Evolutionary conservation across 2,113 vertebrate species (phyloP), one percentile per base, ranked within the genome.

Genomic region (Acinonyx jubatus): DNA sequence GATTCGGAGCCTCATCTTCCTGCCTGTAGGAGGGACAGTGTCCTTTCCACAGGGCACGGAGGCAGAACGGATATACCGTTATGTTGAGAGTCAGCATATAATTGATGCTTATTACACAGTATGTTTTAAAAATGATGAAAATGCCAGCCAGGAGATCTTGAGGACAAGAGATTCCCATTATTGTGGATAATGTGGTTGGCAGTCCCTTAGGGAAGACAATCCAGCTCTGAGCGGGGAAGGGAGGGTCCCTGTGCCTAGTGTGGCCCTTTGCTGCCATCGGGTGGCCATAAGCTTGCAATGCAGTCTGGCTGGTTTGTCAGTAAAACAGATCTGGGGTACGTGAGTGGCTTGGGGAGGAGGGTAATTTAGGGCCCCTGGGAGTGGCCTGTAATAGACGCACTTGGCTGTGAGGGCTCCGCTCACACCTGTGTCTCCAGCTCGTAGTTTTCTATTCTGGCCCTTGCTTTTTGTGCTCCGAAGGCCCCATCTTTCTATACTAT

Each of bases 231-330:
- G 52, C 23, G 33, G 27, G 33, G 45, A 11, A 61, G 41, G 41
- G 57, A 69, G 16, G 9, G 4, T 68, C 29, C n/a, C 0, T 33
- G 48, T 79, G 31, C 11, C 19, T 45, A 0, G 0, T 0, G 25
- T 8, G n/a, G 12, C 57, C 27, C 80, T 97, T 66, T 97, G 93
- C 96, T 96, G 96, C 94, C 98, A 81, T 19, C 97, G 73, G 52
- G 89, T 97, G 98, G 91, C 19, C 55, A 55, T 12, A 65, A 2
- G 5, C n/a, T 48, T 48, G 19, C 25, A 92, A 0, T 89, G 41
- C 96, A 95, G 31, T 7, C 94, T 29, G 29, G 3, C 33, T 25
- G 23, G 5, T 71, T 83, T 50, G 41, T 38, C 41, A 4, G 33
- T 66, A n/a, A 69, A 92, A 50, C 5, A 61, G 29, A 86, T 29